Evolutionary conservation across 1,140 invertebrate genomes (phyloP).

Genomic region (Arion vulgaris): DNA sequence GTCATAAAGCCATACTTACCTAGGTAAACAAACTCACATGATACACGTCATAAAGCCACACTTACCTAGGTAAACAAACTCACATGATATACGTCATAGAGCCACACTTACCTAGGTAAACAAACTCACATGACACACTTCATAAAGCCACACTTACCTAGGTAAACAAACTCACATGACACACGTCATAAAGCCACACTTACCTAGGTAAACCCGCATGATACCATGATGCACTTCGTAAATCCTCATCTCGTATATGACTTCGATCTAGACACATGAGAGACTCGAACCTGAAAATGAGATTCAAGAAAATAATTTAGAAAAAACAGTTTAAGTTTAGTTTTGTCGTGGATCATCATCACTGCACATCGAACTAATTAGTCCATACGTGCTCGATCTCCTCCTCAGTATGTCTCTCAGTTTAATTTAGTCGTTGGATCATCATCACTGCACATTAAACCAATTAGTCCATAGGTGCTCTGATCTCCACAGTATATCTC

Average conservation of each 20-base stretch:
- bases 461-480: too few relatives aligned
- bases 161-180: background rate
- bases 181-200: background rate
- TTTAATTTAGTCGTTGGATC: too few relatives aligned
- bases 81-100: background rate
- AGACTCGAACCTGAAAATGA: constrained; percentile 61
- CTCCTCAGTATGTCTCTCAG: too few relatives aligned
- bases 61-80: background rate
- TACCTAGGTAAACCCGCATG: background rate
- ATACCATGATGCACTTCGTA: constrained; percentile 80
- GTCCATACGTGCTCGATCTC: too few relatives aligned
- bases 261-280: constrained; percentile 66
- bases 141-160: background rate
- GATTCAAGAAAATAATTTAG: too few relatives aligned
- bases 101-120: background rate
- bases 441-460: too few relatives aligned
- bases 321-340: too few relatives aligned
- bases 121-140: background rate
- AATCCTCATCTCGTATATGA: constrained; percentile 80
- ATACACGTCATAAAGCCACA: background rate
- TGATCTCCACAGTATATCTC: too few relatives aligned
- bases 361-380: too few relatives aligned
- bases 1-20: background rate
- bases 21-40: background rate
- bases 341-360: too few relatives aligned